phyloP scores from a whole-genome alignment of 1,140 invertebrate species.

The Lasioglossum baleicum region DNA sequence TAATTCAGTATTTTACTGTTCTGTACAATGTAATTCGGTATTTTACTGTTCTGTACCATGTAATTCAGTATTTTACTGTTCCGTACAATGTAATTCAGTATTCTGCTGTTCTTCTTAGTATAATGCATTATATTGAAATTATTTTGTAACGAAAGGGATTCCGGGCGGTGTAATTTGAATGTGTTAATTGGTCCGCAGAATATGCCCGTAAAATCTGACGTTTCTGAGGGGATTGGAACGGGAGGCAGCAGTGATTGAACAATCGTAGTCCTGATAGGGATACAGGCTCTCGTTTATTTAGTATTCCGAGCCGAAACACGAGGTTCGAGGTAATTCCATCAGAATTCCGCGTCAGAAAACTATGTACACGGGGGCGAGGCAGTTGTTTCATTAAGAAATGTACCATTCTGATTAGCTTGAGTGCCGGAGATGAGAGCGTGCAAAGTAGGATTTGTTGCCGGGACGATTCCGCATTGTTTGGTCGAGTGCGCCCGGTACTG shows the following conservation, averaged over 20 bases:
- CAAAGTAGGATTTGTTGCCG: constrained; percentile 30
- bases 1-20: no score
- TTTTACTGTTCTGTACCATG: no score
- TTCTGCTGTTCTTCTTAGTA: no score
- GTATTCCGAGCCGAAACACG: background rate
- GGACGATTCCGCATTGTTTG: constrained; percentile 42
- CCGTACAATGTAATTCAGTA: no score
- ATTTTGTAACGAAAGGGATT: no score
- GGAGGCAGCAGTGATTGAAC: background rate
- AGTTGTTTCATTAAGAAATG: constrained; percentile 47
- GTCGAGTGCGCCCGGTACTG: constrained; percentile 19
- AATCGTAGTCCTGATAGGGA: background rate
- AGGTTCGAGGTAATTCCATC: constrained; percentile 11
- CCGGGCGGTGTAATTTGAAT: no score
- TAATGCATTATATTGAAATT: no score
- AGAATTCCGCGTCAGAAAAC: constrained; percentile 22
- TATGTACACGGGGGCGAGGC: constrained; percentile 24
- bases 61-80: no score
- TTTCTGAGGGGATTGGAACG: background rate
- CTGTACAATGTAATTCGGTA: no score
- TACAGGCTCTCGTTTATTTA: background rate
- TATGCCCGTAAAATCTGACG: background rate
- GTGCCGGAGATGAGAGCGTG: constrained; percentile 31
- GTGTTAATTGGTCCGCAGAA: no score
- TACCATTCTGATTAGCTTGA: constrained; percentile 32